phyloP scores from a whole-genome alignment of 2,888 invertebrate species.

The Silvanus unidentatus region DNA sequence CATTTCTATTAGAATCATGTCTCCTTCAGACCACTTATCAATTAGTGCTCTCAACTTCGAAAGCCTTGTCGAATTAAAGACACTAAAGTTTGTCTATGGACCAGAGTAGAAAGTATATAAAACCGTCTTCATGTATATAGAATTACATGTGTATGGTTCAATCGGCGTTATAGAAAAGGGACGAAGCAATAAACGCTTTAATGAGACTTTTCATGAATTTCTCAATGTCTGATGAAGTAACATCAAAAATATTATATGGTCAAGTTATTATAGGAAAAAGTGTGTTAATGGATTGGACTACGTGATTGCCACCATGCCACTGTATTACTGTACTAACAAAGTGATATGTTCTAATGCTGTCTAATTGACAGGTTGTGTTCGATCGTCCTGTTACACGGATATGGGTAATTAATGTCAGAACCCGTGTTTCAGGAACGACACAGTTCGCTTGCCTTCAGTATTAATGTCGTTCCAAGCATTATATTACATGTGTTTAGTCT shows the following conservation, averaged over 20 bases:
- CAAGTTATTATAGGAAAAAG: background rate
- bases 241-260: too few species aligned
- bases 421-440: conserved; percentile 38
- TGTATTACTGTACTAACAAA: background rate
- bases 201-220: too few species aligned
- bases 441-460: conserved; percentile 23
- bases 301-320: background rate
- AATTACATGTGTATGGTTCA: too few species aligned
- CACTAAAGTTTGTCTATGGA: conserved; percentile 29
- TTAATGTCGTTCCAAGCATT: conserved; percentile 40
- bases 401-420: conserved; percentile 49
- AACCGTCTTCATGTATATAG: too few species aligned
- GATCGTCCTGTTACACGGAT: conserved; percentile 46
- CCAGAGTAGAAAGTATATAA: too few species aligned
- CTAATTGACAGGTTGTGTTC: conserved; percentile 49
- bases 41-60: conserved; percentile 43
- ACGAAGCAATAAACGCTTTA: too few species aligned
- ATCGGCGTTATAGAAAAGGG: too few species aligned
- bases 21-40: conserved; percentile 44
- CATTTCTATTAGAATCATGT: conserved; percentile 46
- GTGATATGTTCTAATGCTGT: conserved; percentile 41
- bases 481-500: conserved; percentile 39
- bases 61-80: conserved; percentile 37
- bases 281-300: background rate
- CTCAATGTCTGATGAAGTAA: too few species aligned